Evolutionary conservation across 2,888 invertebrate genomes (phyloP).

Genomic region (Dasysyrphus albostriatus): DNA sequence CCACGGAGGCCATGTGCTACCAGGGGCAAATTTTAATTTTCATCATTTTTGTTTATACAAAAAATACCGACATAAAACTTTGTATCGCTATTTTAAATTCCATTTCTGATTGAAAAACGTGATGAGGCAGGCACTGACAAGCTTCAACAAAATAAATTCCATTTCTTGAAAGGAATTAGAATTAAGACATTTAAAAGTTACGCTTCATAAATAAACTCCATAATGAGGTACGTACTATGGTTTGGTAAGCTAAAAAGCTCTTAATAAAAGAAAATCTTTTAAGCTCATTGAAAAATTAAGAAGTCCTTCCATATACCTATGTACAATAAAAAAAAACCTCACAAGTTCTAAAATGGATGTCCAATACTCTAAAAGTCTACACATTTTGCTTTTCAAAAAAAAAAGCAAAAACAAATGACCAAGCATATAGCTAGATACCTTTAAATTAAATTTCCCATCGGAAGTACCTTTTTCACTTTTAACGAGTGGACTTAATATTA

Average conservation of each 20-base stretch:
- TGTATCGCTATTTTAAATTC: too few species aligned
- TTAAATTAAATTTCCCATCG: conserved; percentile 34
- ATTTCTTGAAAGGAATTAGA: not conserved
- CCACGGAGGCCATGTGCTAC: conserved; percentile 86
- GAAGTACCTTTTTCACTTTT: conserved; percentile 68
- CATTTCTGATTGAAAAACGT: not conserved
- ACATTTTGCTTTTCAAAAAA: not conserved
- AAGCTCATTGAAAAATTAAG: conserved; percentile 24
- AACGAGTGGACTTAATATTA: conserved; percentile 59
- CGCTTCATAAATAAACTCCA: conserved; percentile 8
- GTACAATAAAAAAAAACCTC: not conserved
- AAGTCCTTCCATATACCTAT: not conserved
- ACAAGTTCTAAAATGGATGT: not conserved
- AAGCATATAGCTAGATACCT: too few species aligned
- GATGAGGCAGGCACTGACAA: not conserved
- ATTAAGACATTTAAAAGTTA: not conserved
- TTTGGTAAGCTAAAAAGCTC: not conserved
- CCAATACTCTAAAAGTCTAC: not conserved
- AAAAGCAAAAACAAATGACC: conserved; percentile 52
- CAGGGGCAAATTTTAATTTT: not conserved
- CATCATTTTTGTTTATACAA: too few species aligned
- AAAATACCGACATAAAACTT: too few species aligned
- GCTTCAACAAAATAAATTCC: not conserved
- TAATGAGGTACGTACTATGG: conserved; percentile 12
- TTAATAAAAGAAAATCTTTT: not conserved